Conservation (phyloP, 2,797 vertebrate species). For the Phoeniculus purpureus region DNA sequence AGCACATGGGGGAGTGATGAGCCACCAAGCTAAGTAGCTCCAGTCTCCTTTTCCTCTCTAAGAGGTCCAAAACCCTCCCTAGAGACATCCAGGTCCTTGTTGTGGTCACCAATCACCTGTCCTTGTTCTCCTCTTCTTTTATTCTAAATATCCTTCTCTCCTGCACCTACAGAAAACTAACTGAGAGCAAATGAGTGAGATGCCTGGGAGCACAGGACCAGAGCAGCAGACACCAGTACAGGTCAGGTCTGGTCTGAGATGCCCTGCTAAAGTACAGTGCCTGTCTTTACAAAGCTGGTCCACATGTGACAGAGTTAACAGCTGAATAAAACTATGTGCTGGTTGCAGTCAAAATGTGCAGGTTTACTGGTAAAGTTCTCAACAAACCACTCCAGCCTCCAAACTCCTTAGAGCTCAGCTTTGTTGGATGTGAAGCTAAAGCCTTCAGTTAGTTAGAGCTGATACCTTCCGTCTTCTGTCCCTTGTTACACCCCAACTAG, state of each 20-base stretch:
- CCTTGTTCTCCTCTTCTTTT: not conserved
- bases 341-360: not conserved
- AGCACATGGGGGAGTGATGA: rapidly evolving
- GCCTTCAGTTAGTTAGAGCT: not conserved
- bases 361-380: not conserved
- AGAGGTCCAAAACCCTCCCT: not conserved
- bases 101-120: not conserved
- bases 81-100: not conserved
- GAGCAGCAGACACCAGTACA: rapidly evolving
- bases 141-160: not conserved
- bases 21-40: not conserved
- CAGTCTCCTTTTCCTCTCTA: not conserved
- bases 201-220: not conserved
- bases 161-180: not conserved
- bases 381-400: not conserved
- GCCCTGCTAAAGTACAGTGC: rapidly evolving
- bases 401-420: not conserved
- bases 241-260: not conserved
- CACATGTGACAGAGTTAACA: rapidly evolving
- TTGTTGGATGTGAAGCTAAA: not conserved
- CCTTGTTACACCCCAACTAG: not conserved
- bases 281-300: not conserved
- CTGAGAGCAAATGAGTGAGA: rapidly evolving
- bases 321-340: not conserved
- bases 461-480: not conserved